Base-by-base conservation (phyloP, 2,113 vertebrate genomes). In the Amphilophus citrinellus region DNA sequence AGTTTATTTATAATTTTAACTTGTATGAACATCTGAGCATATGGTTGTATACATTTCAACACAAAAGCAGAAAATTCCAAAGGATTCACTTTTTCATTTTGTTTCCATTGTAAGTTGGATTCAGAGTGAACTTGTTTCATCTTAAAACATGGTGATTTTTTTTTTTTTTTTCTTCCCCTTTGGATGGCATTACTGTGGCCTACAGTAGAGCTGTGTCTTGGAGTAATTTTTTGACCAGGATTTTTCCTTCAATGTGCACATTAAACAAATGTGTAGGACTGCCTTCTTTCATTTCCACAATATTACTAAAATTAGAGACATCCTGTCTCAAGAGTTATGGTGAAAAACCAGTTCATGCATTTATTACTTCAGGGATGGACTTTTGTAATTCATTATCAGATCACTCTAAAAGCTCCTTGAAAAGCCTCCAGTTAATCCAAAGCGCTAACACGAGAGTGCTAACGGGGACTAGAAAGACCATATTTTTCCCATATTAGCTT, bases 401-500 rank as follows among this genome's bases (percentile, higher is more conserved):
- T 68, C n/a, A 47, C 22, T 24, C 39, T 68, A 68, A 68, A 47
- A 27, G 17, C 22, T 68, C 63, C 14, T 37, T 27, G 39, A 44
- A 68, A 47, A 22, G 39, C 63, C 13, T 66, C 4, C 4, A 17
- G 63, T 66, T 44, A 66, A 44, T 42, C 42, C 42, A 42, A 42
- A 42, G 9, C 42, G 3, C 10, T 44, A 14, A n/a, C 44, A 39
- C 17, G 14, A 6, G 39, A 68, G 63, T 68, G 7, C 42, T 47
- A 68, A 68, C 22, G 10, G 65, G 65, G 65, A 68, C 65, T 68
- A 68, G 47, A 68, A 68, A 68, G 24, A 47, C 27, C 37, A 39
- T 10, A 8, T 39, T 68, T 66, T 22, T 68, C 39, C 44, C 37
- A 42, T 42, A 27, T 47, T 68, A 17, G 63, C 27, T 47, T 68